Percentiles rank a stretch among this genome's conserved stretches.
These are phyloP conservation scores for Acrocephalus scirpaceus DNA, from an alignment of 2,797 vertebrate species.

Conservation along the genomic window DNA sequence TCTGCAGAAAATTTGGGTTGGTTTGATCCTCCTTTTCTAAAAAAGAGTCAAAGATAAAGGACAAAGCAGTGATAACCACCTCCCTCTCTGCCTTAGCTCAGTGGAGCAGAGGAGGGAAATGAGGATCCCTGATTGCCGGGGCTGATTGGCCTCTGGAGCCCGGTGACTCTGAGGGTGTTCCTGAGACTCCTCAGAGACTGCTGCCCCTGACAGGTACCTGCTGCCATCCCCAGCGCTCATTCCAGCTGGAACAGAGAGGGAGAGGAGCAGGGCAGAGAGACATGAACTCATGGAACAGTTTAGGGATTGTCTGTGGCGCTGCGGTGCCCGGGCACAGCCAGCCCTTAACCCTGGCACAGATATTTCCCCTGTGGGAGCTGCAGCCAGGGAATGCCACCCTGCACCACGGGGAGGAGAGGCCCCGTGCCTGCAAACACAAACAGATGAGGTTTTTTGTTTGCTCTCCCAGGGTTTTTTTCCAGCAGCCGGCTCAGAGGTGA, in stretches of 20 bases:
- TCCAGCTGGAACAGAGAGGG: neutral
- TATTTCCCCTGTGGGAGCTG: neutral
- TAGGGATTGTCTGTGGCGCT: constrained; percentile 24
- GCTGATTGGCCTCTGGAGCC: neutral
- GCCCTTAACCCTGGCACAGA: neutral
- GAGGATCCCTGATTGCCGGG: neutral
- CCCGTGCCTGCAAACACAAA: constrained; percentile 18
- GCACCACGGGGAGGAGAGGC: neutral
- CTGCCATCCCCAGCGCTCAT: neutral
- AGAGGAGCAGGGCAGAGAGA: constrained; percentile 39
- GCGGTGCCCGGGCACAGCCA: neutral
- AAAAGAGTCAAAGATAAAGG: neutral
- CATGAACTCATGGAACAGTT: constrained; percentile 67
- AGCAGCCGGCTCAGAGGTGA: neutral
- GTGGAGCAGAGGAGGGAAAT: neutral
- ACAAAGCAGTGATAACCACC: neutral
- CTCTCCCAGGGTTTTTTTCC: neutral
- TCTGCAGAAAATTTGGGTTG: neutral
- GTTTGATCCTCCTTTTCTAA: neutral
- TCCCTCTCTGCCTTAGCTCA: neutral
- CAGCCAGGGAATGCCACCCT: neutral
- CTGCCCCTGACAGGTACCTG: neutral
- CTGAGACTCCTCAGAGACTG: neutral
- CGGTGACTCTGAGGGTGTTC: neutral
- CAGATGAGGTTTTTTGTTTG: constrained; percentile 32